Base-by-base conservation (phyloP, 2,797 vertebrate species). In the Enteromius fasciolatus region DNA sequence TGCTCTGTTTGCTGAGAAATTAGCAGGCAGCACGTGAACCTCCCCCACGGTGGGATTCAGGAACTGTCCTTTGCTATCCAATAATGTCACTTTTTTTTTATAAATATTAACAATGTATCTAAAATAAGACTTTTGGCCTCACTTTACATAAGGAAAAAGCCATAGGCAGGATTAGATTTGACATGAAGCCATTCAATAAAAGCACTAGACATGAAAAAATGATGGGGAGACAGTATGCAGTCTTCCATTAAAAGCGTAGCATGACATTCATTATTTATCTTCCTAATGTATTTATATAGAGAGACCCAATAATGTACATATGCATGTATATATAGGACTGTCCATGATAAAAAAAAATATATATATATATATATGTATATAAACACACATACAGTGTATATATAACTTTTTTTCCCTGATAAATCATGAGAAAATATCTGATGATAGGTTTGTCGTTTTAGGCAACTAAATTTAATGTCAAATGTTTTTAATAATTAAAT, bases 81-180 rank as follows among this genome's bases (percentile, higher is more conserved):
- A n/a, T 46, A 79, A 72, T 84, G 83, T 82, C 87, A 84, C 69
- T n/a, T 10, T 10, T 67, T 33, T 33, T 33, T 74, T 54, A 90
- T 88, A 72, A 82, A 88, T 90, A 86, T 87, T 74, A 61, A 89
- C 79, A 90, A 46, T 78, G 83, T 79, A 84, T 57, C 83, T 89
- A 74, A 87, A 90, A 92, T 85, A 83, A 88, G 86, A 86, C 87
- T 80, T 70, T 9, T 20, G 77, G 86, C 87, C 86, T 84, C 83
- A 83, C 85, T 82, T 84, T 50, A 77, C 74, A 72, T 67, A 46
- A 80, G 15, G 5, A 33, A 57, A 64, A 66, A 81, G 81, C 39
- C 36, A 63, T 44, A 61, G 28, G 78, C 33, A 57, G 76, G 72
- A 41, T 33, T 52, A 46, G 80, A 82, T 9, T 85, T 20, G 76